Percentiles rank a stretch among this genome's conserved stretches.
Conservation (phyloP, 2,113 vertebrate species). For the Chaetodon trifascialis region DNA sequence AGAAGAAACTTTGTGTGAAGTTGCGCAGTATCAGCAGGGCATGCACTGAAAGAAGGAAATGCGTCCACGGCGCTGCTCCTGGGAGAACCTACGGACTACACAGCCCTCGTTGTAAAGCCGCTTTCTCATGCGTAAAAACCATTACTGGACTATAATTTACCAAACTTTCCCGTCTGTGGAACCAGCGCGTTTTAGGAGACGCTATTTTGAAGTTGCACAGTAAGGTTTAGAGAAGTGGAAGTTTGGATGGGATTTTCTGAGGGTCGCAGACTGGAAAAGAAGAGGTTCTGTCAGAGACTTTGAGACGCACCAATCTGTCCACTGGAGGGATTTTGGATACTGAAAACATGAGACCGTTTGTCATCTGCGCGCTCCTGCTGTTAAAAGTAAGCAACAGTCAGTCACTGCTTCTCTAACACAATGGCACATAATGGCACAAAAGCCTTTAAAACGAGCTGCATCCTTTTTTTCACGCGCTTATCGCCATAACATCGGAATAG, state of each 20-base stretch:
- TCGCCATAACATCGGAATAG: background rate
- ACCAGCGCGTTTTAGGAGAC: conserved; percentile 6
- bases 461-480: background rate
- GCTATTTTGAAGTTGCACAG: background rate
- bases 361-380: conserved; percentile 76
- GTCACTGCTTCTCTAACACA: background rate
- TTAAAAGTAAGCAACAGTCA: conserved; percentile 74
- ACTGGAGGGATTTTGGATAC: conserved; percentile 52
- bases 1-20: conserved; percentile 62
- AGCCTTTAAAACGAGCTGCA: background rate
- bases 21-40: conserved; percentile 23
- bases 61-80: background rate
- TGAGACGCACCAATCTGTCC: conserved; percentile 20
- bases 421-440: background rate
- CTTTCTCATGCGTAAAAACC: conserved; percentile 37
- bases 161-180: conserved; percentile 11
- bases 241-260: conserved; percentile 19
- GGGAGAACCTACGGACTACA: conserved; percentile 35
- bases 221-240: background rate
- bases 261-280: conserved; percentile 10
- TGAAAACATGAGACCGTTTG: conserved; percentile 59
- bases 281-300: background rate
- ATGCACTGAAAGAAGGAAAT: conserved; percentile 16
- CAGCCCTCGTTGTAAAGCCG: background rate
- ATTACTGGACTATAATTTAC: conserved; percentile 38